Percentiles rank a stretch among this genome's conserved stretches.
phyloP scores from a whole-genome alignment of 2,888 invertebrate species.

The Xestia ashworthii region DNA sequence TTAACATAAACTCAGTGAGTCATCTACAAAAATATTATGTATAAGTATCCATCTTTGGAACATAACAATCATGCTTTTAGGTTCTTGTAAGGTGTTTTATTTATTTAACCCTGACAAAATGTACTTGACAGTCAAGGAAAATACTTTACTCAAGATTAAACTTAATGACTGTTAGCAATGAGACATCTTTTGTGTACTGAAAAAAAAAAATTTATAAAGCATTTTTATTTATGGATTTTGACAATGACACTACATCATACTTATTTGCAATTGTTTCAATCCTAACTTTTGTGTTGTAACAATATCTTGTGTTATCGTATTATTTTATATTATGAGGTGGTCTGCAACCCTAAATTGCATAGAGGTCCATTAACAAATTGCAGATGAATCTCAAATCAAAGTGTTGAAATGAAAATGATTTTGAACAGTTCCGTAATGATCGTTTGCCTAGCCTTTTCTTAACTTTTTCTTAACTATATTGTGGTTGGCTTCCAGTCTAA shows the following conservation, averaged over 20 bases:
- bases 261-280: neutral
- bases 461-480: neutral
- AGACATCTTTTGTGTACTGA: neutral
- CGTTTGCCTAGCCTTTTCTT: neutral
- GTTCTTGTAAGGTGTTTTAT: slow-evolving; percentile 40
- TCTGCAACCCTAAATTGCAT: neutral
- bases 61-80: slow-evolving; percentile 20
- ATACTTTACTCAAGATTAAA: slow-evolving; percentile 15
- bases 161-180: neutral
- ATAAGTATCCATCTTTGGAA: slow-evolving; percentile 46
- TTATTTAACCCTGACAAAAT: slow-evolving; percentile 54
- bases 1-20: slow-evolving; percentile 61
- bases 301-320: neutral
- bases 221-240: neutral
- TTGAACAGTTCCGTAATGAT: neutral
- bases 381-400: neutral
- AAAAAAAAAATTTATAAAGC: no score
- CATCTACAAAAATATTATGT: slow-evolving; percentile 50
- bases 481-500: neutral
- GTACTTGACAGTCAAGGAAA: slow-evolving; percentile 28
- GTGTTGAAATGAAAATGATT: neutral
- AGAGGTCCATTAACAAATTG: neutral
- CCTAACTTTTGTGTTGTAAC: neutral
- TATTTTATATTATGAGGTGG: neutral
- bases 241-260: neutral